Base-by-base conservation (phyloP, 2,888 invertebrate species). In the Tachina grossa region DNA sequence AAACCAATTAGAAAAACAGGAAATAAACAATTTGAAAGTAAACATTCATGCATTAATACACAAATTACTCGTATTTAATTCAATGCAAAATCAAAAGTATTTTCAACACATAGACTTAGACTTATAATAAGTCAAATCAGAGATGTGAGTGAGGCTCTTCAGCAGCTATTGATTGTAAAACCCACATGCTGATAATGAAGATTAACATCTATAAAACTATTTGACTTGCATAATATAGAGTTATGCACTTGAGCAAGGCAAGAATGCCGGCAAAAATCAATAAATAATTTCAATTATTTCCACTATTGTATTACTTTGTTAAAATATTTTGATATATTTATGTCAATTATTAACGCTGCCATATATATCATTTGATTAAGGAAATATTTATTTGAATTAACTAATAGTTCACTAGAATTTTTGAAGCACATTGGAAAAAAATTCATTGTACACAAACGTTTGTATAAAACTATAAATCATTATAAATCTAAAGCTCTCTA, bases 341-440 rank as follows among this genome's bases (percentile, higher is more conserved):
- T 53, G 53, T 19, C 3, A 16, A 16, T 51, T 51, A 11, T 19
- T 22, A 31, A 31, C 16, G 31, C 14, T 22, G 14, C 22, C 45
- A 9, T 22, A 16, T 65, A n/a, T 45, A 13, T 31, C 31, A 31
- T 16, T 51, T 51, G 5, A 51, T 51, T 51, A n/a, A 49, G 66
- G 66, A 66, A 66, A n/a, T 66, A n/a, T 39, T 51, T 51, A n/a
- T 51, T 51, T 68, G 49, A 51, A 10, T 31, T 31, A 31, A 22
- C 22, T 22, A 22, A 51, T 39, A 39, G 11, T 49, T 39, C 1
- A 31, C 9, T 6, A 49, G 14, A 39, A 66, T 16, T 49, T 68
- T 41, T 43, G 1, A 55, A 55, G 53, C 55, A 41, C 22, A 55
- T 66, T 66, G 3, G 16, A 39, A 16, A 41, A 39, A 39, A 39